Conservation (phyloP, 2,888 invertebrate species). For the Harpalus rufipes region DNA sequence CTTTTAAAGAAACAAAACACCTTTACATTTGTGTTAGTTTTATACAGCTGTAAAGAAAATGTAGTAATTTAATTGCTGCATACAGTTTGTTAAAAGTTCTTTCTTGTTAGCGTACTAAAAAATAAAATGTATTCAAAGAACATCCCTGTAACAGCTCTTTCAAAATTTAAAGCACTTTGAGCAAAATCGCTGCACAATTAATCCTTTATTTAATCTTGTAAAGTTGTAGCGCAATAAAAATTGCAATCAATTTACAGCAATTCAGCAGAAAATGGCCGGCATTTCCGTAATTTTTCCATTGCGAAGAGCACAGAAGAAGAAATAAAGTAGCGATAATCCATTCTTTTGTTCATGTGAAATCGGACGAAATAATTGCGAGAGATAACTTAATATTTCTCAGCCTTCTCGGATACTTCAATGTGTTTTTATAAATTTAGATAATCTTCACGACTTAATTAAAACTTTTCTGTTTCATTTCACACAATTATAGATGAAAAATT, state of each 20-base stretch:
- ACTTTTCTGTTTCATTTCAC: conserved; percentile 54
- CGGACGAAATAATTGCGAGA: conserved; percentile 53
- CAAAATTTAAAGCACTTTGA: neutral
- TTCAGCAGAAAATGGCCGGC: conserved; percentile 43
- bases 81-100: neutral
- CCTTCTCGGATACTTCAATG: conserved; percentile 57
- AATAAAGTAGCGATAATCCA: conserved; percentile 53
- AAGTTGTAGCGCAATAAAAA: conserved; percentile 25
- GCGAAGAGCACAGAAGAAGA: conserved; percentile 19
- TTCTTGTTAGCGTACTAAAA: neutral
- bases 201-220: conserved; percentile 10
- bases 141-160: neutral
- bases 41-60: neutral
- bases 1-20: too few relatives aligned
- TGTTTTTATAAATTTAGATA: conserved; percentile 60
- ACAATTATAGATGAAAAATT: conserved; percentile 46
- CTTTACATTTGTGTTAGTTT: too few relatives aligned
- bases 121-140: neutral
- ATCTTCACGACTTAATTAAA: conserved; percentile 55
- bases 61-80: neutral
- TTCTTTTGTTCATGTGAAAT: conserved; percentile 57
- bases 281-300: conserved; percentile 47
- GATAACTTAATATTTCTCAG: conserved; percentile 54
- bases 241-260: conserved; percentile 49
- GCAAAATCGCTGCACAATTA: conserved; percentile 9